Evolutionary conservation across 2,888 invertebrate genomes (phyloP), one percentile per base, ranked within the genome.

Genomic region (Drosophila flavopinicola): DNA sequence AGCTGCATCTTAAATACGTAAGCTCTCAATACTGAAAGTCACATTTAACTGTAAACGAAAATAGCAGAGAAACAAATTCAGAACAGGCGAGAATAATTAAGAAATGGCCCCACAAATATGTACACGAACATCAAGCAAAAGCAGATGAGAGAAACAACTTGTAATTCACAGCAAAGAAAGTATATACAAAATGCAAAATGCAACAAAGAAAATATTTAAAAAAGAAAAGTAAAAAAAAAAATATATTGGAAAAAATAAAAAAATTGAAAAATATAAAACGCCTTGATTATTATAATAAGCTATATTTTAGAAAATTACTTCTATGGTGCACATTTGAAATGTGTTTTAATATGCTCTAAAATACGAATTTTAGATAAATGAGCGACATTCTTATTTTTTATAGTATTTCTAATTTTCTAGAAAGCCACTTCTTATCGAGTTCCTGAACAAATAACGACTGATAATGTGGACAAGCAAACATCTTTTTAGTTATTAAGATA

Each of bases 171-270:
- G 72, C 66, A 79, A 69, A 65, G 57, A 64, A 72, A 78, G 67
- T 70, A 73, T 66, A 75, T 56, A 83, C 66, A 67, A 71, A 85
- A 82, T 57, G 82, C 78, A 82, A 71, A 69, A 72, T 65, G 76
- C 63, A 75, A 72, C 75, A 75, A 75, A 66, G 74, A 75, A 75
- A 71, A 66, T 48, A 72, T 68, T 61, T 64, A 66, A 76, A 59
- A 74, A 66, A 67, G 64, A 58, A 72, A 79, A 70, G 45, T 27
- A 30, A 59, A 67, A 70, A 83, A 78, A 80, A 77, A 80, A 80
- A 78, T 61, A 65, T 85, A 85, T 80, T 80, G 85, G 80, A 80
- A 80, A 80, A 80, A 80, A 80, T 82, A 82, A 82, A 82, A 82
- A 85, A 85, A 85, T 82, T 82, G 80, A 85, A 82, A 82, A 82